Evolutionary conservation across 1,140 invertebrate genomes (phyloP), one percentile per base, ranked within the genome.

Genomic region (Atta texana): DNA sequence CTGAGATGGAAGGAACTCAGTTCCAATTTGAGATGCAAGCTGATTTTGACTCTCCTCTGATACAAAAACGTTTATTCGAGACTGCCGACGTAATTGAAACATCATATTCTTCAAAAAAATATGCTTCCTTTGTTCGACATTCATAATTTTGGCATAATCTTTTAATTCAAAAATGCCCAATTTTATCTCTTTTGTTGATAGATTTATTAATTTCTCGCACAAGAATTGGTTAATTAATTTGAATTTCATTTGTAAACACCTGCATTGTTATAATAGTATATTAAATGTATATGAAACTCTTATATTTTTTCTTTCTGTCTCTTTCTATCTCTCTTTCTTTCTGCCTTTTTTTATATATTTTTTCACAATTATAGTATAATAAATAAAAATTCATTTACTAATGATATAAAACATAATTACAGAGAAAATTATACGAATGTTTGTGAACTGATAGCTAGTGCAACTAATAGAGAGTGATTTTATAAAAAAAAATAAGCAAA

Each of bases 211-310:
- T 10, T 10, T 34, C 12, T 80, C 28, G 7, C 3, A 10, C 1
- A 91, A 21, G 0, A 87, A 31, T 10, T 69, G 31, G 3, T 90
- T 91, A 5, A 71, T 31, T 3, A 44, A 12, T 44, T 53, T 8
- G 14, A 91, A 91, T 61, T 63, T 75, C 0, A 12, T n/a, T 61
- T 51, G 34, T 10, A 90, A 5, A 6, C 66, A 87, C 14, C 90
- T 91, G 57, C 0, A 68, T 28, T 18, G 16, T 59, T 18, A 66
- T 16, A 55, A 66, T 14, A 28, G 12, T 2, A 34, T 51, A 51
- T 51, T 16, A 59, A 14, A 14, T 77, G 2, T 6, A 18, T 53
- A 21, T 53, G 18, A 51, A 64, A 49, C 34, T 39, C 34, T 39
- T 39, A 7, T 34, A 3, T 34, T 6, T 6, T 34, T 24, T 24